Evolutionary conservation across 2,888 invertebrate genomes (phyloP), one percentile per base, ranked within the genome.

Genomic region (Lydus trimaculatus): DNA sequence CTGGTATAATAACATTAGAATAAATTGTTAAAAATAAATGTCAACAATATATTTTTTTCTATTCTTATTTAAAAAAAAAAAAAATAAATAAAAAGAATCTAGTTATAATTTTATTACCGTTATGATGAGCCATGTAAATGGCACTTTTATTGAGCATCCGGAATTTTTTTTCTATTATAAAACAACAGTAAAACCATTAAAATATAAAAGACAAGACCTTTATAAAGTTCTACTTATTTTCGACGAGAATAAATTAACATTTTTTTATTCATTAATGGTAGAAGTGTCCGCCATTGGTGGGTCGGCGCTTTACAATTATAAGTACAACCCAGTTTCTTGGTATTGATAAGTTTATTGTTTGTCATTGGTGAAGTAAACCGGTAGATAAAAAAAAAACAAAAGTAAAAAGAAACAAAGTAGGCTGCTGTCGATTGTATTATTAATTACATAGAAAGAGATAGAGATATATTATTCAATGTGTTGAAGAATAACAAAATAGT

Each of bases 291-390:
- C 33, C 33, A 33, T 33, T 33, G 33, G 33, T 43, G n/a, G 20
- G 20, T 20, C 11, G 9, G 3, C 11, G 20, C 17, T 48, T 48
- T 8, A 48, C 48, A 20, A 48, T 20, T 48, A 20, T 20, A 33
- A 33, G 36, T 36, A 48, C 48, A 48, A 20, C 48, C 48, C 66
- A 23, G 20, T 59, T 59, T 33, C 43, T 31, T 31, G 66, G 63
- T 67, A 67, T 63, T 67, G 66, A 67, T 67, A 67, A 67, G 59
- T 62, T 66, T 68, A 64, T 71, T 67, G 65, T 66, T 64, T 65
- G 61, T 70, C 64, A 67, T 67, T 71, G 65, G 63, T 58, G 58
- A 61, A 71, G 69, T 23, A 43, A 31, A 62, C 9, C 62, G 61
- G 33, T 11, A 11, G 15, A 31, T 36, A 0, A 43, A 63, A 66